Evolutionary conservation across 2,113 vertebrate genomes (phyloP), one percentile per base, ranked within the genome.

Genomic region (Gallinago undulata): DNA sequence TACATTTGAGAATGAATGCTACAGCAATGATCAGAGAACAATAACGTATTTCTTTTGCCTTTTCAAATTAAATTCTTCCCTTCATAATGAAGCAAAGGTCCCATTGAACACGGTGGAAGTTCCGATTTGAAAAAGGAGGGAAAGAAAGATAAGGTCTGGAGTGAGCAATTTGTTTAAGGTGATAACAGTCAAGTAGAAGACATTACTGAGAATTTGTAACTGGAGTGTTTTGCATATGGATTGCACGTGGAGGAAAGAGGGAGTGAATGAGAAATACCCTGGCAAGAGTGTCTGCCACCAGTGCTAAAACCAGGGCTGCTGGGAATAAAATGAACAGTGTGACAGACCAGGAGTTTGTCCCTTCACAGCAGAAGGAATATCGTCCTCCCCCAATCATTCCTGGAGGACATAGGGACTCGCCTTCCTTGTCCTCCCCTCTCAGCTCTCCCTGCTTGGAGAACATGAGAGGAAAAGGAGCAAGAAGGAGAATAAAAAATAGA

Each of bases 401-500:
- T 56, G 5, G 17, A 17, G 19, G 3, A 31, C 1, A 0, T 16
- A 23, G 16, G 12, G 25, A 60, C 25, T 55, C 1, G 0, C 9
- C 7, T 7, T 74, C 35, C 22, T 60, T 1, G 0, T 79, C 14
- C 5, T 66, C 7, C 13, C 17, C 10, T 69, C 22, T 74, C 31
- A 84, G 6, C 16, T 45, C 56, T 62, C 14, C 6, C 30, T 74
- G 11, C 56, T 35, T 64, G 28, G 84, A 27, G 8, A 64, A 62
- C 1, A 0, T 18, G 10, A 73, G 24, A 68, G 8, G 13, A 82
- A 72, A 82, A 90, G 7, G 19, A 73, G 3, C 13, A 56, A 13
- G 11, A 72, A 67, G 28, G 13, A 1, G 2, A 77, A 35, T 8
- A 56, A 37, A 75, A 21, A 25, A 15, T 6, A 55, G 16, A 69